A percentile compares a stretch with the other conserved stretches of the same genome.
phyloP scores from a whole-genome alignment of 2,113 vertebrate genomes.

The Microcebus griseorufus region DNA sequence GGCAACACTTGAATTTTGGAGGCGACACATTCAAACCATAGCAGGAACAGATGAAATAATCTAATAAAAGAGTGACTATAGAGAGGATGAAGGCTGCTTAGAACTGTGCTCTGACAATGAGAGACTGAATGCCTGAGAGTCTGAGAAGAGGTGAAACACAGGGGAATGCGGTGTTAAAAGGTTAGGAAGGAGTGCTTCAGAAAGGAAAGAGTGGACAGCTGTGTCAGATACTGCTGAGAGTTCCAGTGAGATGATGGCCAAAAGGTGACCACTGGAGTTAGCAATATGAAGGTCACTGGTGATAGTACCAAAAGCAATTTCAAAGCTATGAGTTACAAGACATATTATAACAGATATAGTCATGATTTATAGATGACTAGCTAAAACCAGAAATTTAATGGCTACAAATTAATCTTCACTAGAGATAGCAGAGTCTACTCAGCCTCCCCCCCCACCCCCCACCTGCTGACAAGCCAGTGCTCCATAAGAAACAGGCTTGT shows the following conservation, averaged over 20 bases:
- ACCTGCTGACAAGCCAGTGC: neutral
- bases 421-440: neutral
- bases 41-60: neutral
- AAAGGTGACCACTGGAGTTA: neutral
- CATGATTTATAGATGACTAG: constrained; percentile 19
- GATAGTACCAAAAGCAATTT: neutral
- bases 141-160: neutral
- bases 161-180: neutral
- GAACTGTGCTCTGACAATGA: neutral
- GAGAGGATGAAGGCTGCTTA: neutral
- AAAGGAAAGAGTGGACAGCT: neutral
- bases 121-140: neutral
- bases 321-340: neutral
- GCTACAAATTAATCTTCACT: neutral
- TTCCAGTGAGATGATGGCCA: neutral
- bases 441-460: no score
- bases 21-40: no score
- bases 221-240: neutral
- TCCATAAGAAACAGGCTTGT: neutral
- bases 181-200: neutral
- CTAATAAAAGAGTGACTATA: neutral
- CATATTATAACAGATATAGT: neutral
- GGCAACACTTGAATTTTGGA: neutral
- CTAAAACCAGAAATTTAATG: neutral
- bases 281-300: neutral